Percentiles rank a stretch among this genome's conserved stretches.
These are phyloP conservation scores for Cacoxenus indagator DNA, from an alignment of 2,888 invertebrate species.

Conservation along the genomic window DNA sequence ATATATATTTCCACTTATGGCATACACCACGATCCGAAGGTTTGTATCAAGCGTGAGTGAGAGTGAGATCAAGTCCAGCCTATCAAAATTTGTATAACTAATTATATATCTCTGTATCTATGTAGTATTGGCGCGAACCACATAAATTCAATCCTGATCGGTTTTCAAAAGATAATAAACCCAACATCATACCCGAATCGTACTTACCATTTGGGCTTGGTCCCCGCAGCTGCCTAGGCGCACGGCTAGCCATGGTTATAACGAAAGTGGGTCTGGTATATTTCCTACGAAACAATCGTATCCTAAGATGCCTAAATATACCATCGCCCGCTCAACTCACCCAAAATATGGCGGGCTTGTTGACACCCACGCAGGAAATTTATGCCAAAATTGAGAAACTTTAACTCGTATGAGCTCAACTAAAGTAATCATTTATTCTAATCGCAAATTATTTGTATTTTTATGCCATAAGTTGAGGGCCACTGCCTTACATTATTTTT, in stretches of 20 bases:
- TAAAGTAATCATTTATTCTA: too few species aligned
- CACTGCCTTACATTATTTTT: too few species aligned
- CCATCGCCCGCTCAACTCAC: not conserved
- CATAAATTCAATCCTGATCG: constrained; percentile 54
- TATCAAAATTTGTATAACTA: not conserved
- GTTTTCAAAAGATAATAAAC: constrained; percentile 46
- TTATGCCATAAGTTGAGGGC: too few species aligned
- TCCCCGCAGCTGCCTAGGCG: constrained; percentile 57
- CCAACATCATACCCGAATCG: constrained; percentile 33
- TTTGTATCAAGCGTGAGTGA: constrained; percentile 22
- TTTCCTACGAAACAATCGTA: constrained; percentile 52
- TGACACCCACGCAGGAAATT: not conserved
- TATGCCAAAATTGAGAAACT: too few species aligned
- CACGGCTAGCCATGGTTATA: constrained; percentile 54
- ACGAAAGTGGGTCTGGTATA: constrained; percentile 51
- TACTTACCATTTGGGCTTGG: constrained; percentile 56
- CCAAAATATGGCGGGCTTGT: too few species aligned
- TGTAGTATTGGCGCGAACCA: constrained; percentile 52
- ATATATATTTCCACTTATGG: constrained; percentile 51
- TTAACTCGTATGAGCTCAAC: too few species aligned
- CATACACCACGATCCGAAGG: constrained; percentile 55
- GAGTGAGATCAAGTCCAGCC: not conserved
- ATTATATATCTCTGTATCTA: constrained; percentile 10
- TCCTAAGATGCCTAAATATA: constrained; percentile 32
- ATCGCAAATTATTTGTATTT: too few species aligned